These are phyloP conservation scores for Aix galericulata DNA, from an alignment of 2,113 vertebrate genomes.

Conservation along the genomic window DNA sequence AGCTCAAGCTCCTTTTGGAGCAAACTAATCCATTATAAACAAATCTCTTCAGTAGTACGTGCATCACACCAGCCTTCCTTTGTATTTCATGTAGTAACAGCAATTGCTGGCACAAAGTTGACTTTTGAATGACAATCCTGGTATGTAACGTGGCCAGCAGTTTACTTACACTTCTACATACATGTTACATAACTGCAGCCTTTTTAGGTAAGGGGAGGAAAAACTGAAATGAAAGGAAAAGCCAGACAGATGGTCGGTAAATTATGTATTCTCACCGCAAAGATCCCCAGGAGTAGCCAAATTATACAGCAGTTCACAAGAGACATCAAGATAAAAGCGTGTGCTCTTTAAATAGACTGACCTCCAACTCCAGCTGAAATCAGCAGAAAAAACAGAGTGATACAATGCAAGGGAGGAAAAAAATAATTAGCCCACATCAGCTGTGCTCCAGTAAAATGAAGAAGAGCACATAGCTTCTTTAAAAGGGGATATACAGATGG, in stretches of 20 bases:
- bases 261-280: not conserved
- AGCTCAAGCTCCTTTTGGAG: not conserved
- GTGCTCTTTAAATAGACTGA: slow-evolving; percentile 58
- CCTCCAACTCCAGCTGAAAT: slow-evolving; percentile 68
- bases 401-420: not conserved
- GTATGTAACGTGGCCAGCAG: not conserved
- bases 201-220: not conserved
- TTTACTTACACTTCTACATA: not conserved
- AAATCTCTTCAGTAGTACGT: not conserved
- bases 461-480: slow-evolving; percentile 38
- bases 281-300: slow-evolving; percentile 4
- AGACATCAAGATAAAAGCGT: slow-evolving; percentile 20
- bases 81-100: not conserved
- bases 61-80: not conserved
- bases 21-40: not conserved
- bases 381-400: slow-evolving; percentile 39
- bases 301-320: slow-evolving; percentile 41
- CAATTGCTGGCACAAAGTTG: not conserved
- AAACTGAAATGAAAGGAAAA: not conserved
- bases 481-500: not conserved
- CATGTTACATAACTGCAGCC: accelerated
- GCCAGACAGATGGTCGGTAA: slow-evolving; percentile 31
- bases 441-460: slow-evolving; percentile 29
- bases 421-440: slow-evolving; percentile 42
- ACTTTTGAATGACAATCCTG: not conserved